Base-by-base conservation (phyloP, 2,797 vertebrate genomes). In the Lates japonicus region DNA sequence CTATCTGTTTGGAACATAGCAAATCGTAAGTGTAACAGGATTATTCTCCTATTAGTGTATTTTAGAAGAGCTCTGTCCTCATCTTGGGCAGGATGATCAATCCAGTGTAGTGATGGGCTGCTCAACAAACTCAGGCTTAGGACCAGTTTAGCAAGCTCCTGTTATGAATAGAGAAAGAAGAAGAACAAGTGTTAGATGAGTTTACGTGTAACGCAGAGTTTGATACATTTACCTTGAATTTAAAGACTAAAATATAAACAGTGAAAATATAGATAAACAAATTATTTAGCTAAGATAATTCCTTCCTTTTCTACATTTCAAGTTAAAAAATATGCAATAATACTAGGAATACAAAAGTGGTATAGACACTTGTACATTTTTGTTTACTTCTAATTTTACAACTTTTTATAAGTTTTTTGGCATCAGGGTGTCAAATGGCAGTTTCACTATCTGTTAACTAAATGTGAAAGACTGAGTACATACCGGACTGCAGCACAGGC, bases 401-500 rank as follows among this genome's bases (percentile, higher is more conserved):
- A 19, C 12, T 0, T 17, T 51, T 29, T 11, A 3, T 13, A 1
- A n/a, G 20, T 33, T 12, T 31, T 60, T 25, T 14, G 20, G 57
- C 35, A 57, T 57, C 35, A 17, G 29, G 48, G 39, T 10, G n/a
- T 61, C 7, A 58, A 10, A 11, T 19, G 8, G 11, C 35, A 16
- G 7, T 31, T 57, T 60, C 29, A 46, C n/a, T 16, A 29, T 46
- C 44, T 29, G 25, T 44, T 59, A 7, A 29, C 3, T 41, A 12
- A 48, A 41, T 22, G 14, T 41, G 14, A 25, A 19, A 20, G 4
- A 25, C n/a, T 11, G n/a, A 41, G 63, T 17, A 49, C 83, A 1
- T 54, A 82, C 96, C 97, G 1, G 97, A 96, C 94, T 98, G 97
- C 73, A 98, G 96, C 65, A 98, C 97, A 0, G 97, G 96, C 88